phyloP scores from a whole-genome alignment of 53 echinoderm and acorn worm genomes.

The Antedon mediterranea region DNA sequence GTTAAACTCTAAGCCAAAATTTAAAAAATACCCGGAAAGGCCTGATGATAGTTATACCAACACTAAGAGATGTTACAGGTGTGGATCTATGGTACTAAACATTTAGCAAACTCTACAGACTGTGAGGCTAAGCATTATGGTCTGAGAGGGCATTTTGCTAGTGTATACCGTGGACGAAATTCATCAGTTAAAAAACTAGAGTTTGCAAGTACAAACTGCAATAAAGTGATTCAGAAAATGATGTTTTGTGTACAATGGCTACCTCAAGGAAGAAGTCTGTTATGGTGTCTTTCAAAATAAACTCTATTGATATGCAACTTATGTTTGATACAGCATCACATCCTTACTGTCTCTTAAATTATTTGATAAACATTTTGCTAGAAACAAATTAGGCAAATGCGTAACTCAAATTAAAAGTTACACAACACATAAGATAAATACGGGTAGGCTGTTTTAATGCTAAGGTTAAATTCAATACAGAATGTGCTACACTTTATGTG shows the following conservation, averaged over 20 bases:
- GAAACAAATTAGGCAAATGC: not conserved
- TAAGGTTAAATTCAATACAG: not conserved
- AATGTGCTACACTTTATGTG: not conserved
- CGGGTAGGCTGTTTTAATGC: not conserved
- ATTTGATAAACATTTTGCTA: not conserved
- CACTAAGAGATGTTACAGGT: constrained; percentile 13
- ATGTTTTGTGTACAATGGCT: not conserved
- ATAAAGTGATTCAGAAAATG: not conserved
- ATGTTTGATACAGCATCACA: not conserved
- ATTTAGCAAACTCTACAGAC: constrained; percentile 22
- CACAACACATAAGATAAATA: not conserved
- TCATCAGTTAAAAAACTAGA: not conserved
- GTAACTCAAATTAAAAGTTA: not conserved
- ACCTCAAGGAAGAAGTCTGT: too few species aligned
- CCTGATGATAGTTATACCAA: not conserved
- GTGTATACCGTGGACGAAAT: constrained; percentile 4
- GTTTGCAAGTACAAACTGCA: not conserved
- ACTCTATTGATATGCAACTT: not conserved
- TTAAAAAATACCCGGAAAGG: not conserved
- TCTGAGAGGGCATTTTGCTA: constrained; percentile 7
- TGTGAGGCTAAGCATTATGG: constrained; percentile 4
- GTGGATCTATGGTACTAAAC: constrained; percentile 21
- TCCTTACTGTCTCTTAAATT: not conserved
- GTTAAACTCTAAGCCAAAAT: not conserved
- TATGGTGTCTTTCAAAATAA: too few species aligned